phyloP scores from a whole-genome alignment of 1,140 invertebrate species.

The Zelostemma sp. region DNA sequence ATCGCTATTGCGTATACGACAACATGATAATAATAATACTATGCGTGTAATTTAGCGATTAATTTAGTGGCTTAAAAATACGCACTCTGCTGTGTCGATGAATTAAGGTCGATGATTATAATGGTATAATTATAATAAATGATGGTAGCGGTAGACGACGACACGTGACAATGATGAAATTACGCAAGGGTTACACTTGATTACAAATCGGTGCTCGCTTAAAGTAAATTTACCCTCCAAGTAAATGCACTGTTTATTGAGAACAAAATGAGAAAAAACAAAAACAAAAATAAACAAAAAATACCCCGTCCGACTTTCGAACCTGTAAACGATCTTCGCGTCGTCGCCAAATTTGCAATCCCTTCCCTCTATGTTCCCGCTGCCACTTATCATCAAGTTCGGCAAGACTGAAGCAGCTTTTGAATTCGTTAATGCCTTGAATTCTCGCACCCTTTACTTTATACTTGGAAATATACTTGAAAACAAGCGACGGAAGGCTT shows the following conservation, averaged over 20 bases:
- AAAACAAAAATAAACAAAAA: no score
- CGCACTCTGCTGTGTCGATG: constrained; percentile 37
- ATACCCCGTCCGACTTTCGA: no score
- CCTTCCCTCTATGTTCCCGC: no score
- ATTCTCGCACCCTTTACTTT: no score
- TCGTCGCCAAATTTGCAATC: no score
- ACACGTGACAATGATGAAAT: constrained; percentile 54
- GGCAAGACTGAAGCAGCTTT: no score
- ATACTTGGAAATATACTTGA: no score
- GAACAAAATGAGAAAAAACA: no score
- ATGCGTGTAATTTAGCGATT: constrained; percentile 44
- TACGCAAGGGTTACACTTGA: constrained; percentile 48
- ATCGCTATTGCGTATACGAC: constrained; percentile 59
- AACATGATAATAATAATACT: constrained; percentile 51
- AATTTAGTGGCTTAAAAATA: constrained; percentile 50
- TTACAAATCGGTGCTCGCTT: constrained; percentile 50
- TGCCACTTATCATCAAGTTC: no score
- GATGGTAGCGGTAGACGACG: constrained; percentile 47
- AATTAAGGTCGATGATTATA: constrained; percentile 45
- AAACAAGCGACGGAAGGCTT: no score
- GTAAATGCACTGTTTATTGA: constrained; percentile 34
- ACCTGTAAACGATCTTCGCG: no score
- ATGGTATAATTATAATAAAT: constrained; percentile 47
- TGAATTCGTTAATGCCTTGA: no score
- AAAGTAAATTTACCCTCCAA: constrained; percentile 22